These are phyloP conservation scores for Sarcophaga variegata DNA, from an alignment of 2,888 invertebrate genomes.

Conservation along the genomic window DNA sequence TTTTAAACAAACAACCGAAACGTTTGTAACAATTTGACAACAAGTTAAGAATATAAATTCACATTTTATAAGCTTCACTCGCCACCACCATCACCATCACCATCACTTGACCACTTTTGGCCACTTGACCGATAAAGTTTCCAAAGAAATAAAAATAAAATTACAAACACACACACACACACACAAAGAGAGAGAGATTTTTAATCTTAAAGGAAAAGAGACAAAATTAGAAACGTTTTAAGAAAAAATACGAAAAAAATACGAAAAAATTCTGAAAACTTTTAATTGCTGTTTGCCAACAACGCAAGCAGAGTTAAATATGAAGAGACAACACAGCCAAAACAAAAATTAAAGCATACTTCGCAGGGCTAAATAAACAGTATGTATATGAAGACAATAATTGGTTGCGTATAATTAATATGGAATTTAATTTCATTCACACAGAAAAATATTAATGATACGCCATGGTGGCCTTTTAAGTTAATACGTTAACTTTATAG, in stretches of 20 bases:
- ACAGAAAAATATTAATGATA: no score
- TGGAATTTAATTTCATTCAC: no score
- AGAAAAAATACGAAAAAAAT: neutral
- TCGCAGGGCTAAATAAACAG: no score
- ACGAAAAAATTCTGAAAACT: neutral
- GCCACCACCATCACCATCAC: no score
- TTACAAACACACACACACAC: neutral
- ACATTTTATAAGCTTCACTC: constrained; percentile 21
- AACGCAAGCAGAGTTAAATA: neutral
- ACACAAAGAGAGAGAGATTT: neutral
- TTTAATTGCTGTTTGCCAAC: neutral
- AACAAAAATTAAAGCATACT: neutral
- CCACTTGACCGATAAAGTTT: neutral
- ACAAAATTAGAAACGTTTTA: neutral
- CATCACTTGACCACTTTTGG: constrained; percentile 10
- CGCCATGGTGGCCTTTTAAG: no score
- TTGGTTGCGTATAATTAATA: no score
- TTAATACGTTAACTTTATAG: no score
- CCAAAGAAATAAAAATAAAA: neutral
- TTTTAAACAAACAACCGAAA: neutral
- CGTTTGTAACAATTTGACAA: neutral
- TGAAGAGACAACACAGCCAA: neutral
- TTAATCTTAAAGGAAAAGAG: neutral
- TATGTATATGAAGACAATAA: no score
- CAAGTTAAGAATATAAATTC: constrained; percentile 48